Percentiles rank a stretch among this genome's conserved stretches.
These are phyloP conservation scores for Chrysemys picta DNA, from an alignment of 2,113 vertebrate genomes.

Conservation along the genomic window DNA sequence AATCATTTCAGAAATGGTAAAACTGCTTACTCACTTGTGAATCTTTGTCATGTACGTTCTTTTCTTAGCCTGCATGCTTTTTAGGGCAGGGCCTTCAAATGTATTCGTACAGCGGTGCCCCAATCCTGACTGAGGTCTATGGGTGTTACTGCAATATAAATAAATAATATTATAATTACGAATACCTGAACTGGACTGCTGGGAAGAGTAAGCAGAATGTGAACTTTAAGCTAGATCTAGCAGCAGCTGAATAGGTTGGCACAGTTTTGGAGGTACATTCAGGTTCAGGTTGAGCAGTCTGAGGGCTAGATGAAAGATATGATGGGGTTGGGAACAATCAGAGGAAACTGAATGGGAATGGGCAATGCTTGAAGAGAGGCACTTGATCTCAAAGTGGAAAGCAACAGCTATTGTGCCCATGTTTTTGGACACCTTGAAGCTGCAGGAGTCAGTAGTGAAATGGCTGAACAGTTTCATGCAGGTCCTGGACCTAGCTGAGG, in stretches of 20 bases:
- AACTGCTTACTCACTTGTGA: conserved; percentile 12
- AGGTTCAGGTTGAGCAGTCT: background rate
- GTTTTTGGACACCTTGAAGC: background rate
- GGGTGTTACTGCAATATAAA: background rate
- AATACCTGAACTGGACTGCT: background rate
- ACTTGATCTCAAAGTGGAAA: accelerated
- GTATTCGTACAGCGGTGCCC: background rate
- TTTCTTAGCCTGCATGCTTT: background rate
- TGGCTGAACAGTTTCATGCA: background rate
- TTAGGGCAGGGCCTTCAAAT: background rate
- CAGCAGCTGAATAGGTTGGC: background rate
- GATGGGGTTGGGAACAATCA: accelerated
- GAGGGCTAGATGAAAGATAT: background rate
- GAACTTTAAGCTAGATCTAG: background rate
- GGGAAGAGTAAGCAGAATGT: background rate
- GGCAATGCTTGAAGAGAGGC: background rate
- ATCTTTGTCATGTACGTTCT: background rate
- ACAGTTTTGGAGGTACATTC: background rate
- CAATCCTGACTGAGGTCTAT: background rate
- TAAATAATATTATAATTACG: background rate
- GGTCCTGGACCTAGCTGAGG: background rate
- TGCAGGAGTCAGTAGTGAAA: background rate
- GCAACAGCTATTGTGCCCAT: background rate
- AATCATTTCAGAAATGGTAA: conserved; percentile 15
- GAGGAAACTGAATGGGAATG: too few relatives aligned